Evolutionary conservation across 1,140 invertebrate species (phyloP).

Genomic region (Atta texana): DNA sequence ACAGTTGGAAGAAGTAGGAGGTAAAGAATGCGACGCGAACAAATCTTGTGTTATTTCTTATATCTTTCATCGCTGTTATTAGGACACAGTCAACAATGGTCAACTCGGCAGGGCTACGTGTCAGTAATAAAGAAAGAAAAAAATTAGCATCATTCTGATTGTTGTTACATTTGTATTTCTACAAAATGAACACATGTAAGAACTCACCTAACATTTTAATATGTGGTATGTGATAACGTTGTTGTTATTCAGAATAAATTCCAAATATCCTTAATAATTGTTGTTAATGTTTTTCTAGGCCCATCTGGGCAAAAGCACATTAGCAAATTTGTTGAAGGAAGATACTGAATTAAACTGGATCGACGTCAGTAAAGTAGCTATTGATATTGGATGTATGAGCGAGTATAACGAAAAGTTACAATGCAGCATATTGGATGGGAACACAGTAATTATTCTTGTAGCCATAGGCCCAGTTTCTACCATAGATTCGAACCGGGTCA

Average conservation of each 20-base stretch:
- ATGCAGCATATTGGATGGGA: conserved; percentile 97
- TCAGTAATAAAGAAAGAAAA: no score
- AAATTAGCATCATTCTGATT: background rate
- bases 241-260: conserved; percentile 10
- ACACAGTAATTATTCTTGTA: conserved; percentile 89
- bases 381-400: conserved; percentile 92
- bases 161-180: background rate
- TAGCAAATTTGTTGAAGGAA: conserved; percentile 91
- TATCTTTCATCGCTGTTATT: no score
- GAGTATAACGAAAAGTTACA: conserved; percentile 94
- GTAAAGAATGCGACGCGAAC: no score
- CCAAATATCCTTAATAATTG: background rate
- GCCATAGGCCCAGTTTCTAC: background rate
- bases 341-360: conserved; percentile 92
- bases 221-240: conserved; percentile 78
- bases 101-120: no score
- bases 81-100: no score
- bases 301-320: conserved; percentile 97
- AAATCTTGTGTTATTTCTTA: no score
- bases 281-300: conserved; percentile 86
- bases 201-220: conserved; percentile 88
- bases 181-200: conserved; percentile 62
- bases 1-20: no score
- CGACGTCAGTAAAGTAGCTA: conserved; percentile 96
- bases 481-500: no score